A percentile compares a stretch with the other conserved stretches of the same genome.
Evolutionary conservation across 1,140 invertebrate genomes (phyloP).

Genomic region (Trichonephila inaurata): DNA sequence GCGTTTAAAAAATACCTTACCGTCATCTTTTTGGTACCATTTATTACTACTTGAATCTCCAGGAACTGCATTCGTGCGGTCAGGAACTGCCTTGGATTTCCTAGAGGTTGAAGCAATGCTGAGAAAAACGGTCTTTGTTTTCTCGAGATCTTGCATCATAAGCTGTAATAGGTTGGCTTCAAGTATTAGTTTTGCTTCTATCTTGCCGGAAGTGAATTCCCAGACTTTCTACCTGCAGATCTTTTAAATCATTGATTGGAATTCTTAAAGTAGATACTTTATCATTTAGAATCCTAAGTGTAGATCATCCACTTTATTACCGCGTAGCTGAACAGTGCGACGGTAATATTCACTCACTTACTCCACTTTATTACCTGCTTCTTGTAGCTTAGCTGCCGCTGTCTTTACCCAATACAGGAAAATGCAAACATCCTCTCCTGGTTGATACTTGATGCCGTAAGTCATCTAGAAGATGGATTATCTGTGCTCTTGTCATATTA

Average conservation of each 20-base stretch:
- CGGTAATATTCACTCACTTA: too few species aligned
- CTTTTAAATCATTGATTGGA: background rate
- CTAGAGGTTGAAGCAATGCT: background rate
- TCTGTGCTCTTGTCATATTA: too few species aligned
- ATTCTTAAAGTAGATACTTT: background rate
- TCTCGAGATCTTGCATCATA: too few species aligned
- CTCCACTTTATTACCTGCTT: too few species aligned
- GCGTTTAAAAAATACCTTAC: background rate
- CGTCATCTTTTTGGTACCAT: background rate
- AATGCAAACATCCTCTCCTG: background rate
- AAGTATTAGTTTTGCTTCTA: background rate
- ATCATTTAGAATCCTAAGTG: background rate
- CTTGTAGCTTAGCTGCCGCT: background rate
- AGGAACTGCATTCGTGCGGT: background rate
- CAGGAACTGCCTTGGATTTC: background rate
- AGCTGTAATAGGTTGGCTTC: too few species aligned
- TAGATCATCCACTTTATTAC: background rate
- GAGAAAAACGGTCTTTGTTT: too few species aligned
- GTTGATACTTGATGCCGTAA: too few species aligned
- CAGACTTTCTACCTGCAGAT: background rate
- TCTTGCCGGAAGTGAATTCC: background rate
- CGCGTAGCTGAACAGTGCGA: too few species aligned
- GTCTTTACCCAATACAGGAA: background rate
- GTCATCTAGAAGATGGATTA: background rate
- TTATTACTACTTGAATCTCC: background rate